Percentiles rank a stretch among this genome's conserved stretches.
These are phyloP conservation scores for Tupaia tana DNA, from an alignment of 2,113 vertebrate genomes.

Conservation along the genomic window DNA sequence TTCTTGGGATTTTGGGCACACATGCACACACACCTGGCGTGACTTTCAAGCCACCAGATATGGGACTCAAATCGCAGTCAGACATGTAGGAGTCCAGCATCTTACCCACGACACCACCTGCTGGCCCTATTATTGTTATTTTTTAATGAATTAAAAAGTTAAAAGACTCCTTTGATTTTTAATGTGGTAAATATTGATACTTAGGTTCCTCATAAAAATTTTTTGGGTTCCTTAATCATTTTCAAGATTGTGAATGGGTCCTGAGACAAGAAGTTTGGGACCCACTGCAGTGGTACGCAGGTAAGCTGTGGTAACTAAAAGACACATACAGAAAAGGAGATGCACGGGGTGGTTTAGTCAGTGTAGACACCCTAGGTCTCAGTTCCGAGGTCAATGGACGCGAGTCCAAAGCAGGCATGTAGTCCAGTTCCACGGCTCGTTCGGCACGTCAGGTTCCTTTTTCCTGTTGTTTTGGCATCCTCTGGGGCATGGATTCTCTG, in stretches of 20 bases:
- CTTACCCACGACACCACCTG: too few relatives aligned
- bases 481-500: neutral
- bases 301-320: neutral
- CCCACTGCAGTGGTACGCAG: neutral
- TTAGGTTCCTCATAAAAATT: slow-evolving; percentile 43
- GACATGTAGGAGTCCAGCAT: too few relatives aligned
- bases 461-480: neutral
- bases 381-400: neutral
- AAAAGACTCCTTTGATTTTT: slow-evolving; percentile 56
- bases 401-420: neutral
- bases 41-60: too few relatives aligned
- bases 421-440: neutral
- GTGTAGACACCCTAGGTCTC: neutral
- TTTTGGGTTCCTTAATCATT: neutral
- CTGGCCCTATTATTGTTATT: slow-evolving; percentile 32
- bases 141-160: slow-evolving; percentile 60
- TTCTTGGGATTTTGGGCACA: too few relatives aligned
- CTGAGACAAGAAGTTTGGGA: neutral
- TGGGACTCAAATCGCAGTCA: too few relatives aligned
- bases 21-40: too few relatives aligned
- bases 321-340: neutral
- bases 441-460: neutral
- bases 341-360: neutral
- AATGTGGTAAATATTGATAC: slow-evolving; percentile 19
- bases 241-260: neutral